Evolutionary conservation across 2,888 invertebrate species (phyloP).

Genomic region (Melangyna quadrimaculata): DNA sequence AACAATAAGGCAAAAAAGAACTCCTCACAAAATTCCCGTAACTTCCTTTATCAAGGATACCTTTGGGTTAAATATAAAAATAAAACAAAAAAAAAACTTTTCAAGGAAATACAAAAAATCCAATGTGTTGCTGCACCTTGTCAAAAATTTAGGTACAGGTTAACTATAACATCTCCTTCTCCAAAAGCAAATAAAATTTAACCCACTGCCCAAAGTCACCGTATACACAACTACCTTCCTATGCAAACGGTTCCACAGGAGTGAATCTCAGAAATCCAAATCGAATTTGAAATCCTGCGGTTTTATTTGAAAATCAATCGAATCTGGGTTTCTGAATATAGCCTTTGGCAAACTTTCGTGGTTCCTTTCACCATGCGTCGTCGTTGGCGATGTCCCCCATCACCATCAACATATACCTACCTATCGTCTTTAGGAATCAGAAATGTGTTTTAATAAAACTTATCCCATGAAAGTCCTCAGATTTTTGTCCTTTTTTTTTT

Average conservation of each 20-base stretch:
- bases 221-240: not conserved
- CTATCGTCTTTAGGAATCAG: conserved; percentile 34
- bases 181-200: conserved; percentile 58
- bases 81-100: conserved; percentile 39
- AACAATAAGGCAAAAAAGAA: conserved; percentile 33
- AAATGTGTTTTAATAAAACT: conserved; percentile 59
- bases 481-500: conserved; percentile 42
- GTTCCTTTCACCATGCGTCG: conserved; percentile 17
- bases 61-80: conserved; percentile 5
- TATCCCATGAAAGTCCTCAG: conserved; percentile 49
- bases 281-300: conserved; percentile 66
- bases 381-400: not conserved
- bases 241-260: conserved; percentile 7
- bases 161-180: conserved; percentile 24
- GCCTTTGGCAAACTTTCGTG: conserved; percentile 50
- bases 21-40: conserved; percentile 41
- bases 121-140: conserved; percentile 42
- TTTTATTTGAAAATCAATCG: conserved; percentile 72
- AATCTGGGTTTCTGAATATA: conserved; percentile 54
- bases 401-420: conserved; percentile 11
- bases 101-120: conserved; percentile 54
- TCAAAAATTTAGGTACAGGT: conserved; percentile 39
- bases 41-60: conserved; percentile 4
- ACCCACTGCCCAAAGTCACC: conserved; percentile 59
- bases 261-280: conserved; percentile 68